A percentile compares a stretch with the other conserved stretches of the same genome.
Conservation (phyloP, 92 coral and sea anemone species). For the Bergia puertoricense region DNA sequence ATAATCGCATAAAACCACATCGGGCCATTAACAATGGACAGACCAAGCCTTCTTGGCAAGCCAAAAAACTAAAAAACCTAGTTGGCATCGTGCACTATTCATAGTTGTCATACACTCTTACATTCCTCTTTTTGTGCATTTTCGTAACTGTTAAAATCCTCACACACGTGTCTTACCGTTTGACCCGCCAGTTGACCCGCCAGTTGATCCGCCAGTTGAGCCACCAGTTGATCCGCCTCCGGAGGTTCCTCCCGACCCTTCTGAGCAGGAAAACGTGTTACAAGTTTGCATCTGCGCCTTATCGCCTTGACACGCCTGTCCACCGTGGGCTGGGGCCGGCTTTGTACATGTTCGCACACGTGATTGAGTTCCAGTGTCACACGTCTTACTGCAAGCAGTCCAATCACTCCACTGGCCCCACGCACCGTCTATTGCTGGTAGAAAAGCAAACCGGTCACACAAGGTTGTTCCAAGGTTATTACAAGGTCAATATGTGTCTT, state of each 20-base stretch:
- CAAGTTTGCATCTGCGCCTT: not conserved
- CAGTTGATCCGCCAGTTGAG: not conserved
- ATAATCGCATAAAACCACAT: no score
- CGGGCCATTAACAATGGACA: no score
- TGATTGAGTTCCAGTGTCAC: slow-evolving; percentile 17
- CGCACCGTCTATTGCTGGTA: slow-evolving; percentile 29
- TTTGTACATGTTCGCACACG: slow-evolving; percentile 23
- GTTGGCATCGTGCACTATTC: not conserved
- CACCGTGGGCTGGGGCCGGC: slow-evolving; percentile 19
- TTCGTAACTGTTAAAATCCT: not conserved
- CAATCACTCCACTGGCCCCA: slow-evolving; percentile 33
- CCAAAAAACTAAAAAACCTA: no score
- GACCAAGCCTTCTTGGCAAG: no score
- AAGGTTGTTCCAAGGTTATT: not conserved
- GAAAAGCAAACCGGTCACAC: not conserved
- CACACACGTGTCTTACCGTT: not conserved
- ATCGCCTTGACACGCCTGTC: slow-evolving; percentile 16
- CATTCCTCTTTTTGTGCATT: not conserved
- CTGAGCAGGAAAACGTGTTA: slow-evolving; percentile 1
- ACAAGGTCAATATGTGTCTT: not conserved
- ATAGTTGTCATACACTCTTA: not conserved
- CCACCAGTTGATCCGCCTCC: not conserved
- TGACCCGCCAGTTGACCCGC: not conserved
- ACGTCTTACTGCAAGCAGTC: slow-evolving; percentile 17
- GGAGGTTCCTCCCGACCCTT: not conserved